Evolutionary conservation across 2,797 vertebrate species (phyloP).

Genomic region (Danionella dracula): DNA sequence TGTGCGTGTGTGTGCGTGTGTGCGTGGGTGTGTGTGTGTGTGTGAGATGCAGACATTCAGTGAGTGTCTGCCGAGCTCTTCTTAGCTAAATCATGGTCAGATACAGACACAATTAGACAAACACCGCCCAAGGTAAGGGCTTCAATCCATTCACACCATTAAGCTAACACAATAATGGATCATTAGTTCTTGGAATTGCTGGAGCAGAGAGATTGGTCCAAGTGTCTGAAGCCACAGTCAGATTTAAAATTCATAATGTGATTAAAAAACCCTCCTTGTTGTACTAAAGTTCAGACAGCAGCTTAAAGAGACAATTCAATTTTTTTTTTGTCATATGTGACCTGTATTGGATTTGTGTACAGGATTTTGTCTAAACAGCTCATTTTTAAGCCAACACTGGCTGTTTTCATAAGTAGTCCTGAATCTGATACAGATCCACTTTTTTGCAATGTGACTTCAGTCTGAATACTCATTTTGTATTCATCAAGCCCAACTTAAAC

Average conservation of each 20-base stretch:
- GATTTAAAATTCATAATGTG: background rate
- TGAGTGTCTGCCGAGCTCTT: slow-evolving; percentile 73
- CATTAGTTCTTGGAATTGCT: background rate
- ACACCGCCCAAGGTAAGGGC: slow-evolving; percentile 74
- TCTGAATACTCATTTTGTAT: too few relatives aligned
- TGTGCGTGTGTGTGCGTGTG: too few relatives aligned
- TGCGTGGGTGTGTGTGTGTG: too few relatives aligned
- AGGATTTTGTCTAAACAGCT: too few relatives aligned
- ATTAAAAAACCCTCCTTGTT: background rate
- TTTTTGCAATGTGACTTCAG: too few relatives aligned
- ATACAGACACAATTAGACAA: slow-evolving; percentile 72
- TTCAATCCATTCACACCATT: slow-evolving; percentile 11
- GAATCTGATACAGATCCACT: too few relatives aligned
- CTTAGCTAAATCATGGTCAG: slow-evolving; percentile 77
- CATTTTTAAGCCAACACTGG: too few relatives aligned
- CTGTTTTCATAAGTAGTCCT: too few relatives aligned
- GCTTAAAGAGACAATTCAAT: too few relatives aligned
- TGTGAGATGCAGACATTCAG: slow-evolving; percentile 69
- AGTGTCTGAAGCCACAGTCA: background rate
- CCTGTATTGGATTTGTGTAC: too few relatives aligned
- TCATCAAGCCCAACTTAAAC: too few relatives aligned
- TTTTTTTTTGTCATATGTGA: too few relatives aligned
- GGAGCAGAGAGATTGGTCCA: background rate
- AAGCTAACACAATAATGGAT: background rate
- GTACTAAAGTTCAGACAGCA: background rate